Evolutionary conservation across 2,797 vertebrate genomes (phyloP).

Genomic region (Rhynchotus rufescens): DNA sequence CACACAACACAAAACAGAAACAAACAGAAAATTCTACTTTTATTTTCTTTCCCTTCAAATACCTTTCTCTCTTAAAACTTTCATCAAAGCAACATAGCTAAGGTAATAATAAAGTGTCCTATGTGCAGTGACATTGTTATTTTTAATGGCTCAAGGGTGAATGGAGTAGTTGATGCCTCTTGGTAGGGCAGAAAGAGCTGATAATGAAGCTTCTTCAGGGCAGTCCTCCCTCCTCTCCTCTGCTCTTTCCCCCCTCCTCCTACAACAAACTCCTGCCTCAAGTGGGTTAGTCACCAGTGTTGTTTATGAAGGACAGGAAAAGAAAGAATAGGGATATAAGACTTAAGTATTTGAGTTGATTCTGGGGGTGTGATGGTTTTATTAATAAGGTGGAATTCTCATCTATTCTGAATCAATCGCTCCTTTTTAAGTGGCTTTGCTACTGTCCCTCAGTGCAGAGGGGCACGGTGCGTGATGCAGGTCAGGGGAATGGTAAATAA

Average conservation of each 20-base stretch:
- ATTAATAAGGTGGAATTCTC: not conserved
- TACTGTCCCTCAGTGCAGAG: no score
- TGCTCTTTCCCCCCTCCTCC: no score
- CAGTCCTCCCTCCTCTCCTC: no score
- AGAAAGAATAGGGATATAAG: not conserved
- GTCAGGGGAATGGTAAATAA: not conserved
- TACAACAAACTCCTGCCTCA: no score
- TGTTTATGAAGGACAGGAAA: not conserved
- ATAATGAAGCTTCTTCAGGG: not conserved
- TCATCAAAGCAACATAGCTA: not conserved
- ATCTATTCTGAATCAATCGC: not conserved
- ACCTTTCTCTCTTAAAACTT: not conserved
- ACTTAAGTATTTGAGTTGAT: not conserved
- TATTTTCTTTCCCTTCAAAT: not conserved
- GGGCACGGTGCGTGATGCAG: not conserved
- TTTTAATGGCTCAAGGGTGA: slow-evolving; percentile 39
- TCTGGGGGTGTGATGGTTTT: not conserved
- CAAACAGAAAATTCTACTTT: not conserved
- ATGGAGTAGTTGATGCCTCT: not conserved
- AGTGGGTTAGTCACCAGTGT: not conserved
- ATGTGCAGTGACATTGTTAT: not conserved
- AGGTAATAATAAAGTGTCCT: not conserved
- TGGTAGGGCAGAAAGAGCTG: not conserved
- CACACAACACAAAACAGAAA: not conserved
- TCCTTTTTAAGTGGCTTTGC: not conserved